Percentiles rank a stretch among this genome's conserved stretches.
Evolutionary conservation across 2,113 vertebrate species (phyloP).

Genomic region (Cercocebus atys): DNA sequence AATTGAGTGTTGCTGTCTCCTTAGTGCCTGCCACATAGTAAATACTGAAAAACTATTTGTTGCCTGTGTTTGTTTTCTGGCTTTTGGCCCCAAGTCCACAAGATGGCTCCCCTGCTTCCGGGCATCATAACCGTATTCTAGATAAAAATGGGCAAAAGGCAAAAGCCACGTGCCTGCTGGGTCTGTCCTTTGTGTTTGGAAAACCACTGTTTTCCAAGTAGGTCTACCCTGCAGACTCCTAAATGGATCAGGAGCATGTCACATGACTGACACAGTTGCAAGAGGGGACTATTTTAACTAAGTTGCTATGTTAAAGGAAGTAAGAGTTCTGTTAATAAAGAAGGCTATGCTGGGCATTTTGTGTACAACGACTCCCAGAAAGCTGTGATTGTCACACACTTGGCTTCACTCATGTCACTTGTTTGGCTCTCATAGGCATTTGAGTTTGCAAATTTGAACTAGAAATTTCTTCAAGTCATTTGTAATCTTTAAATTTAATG

Average conservation of each 20-base stretch:
- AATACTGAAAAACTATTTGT: background rate
- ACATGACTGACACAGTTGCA: background rate
- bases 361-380: background rate
- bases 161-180: background rate
- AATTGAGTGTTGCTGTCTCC: background rate
- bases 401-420: background rate
- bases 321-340: background rate
- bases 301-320: background rate
- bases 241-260: background rate
- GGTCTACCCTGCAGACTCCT: background rate
- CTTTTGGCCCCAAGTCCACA: background rate
- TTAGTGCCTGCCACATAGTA: background rate
- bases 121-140: background rate
- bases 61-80: background rate
- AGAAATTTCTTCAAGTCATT: background rate
- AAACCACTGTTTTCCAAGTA: background rate
- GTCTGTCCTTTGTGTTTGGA: background rate
- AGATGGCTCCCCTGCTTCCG: background rate
- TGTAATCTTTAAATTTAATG: background rate
- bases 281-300: background rate
- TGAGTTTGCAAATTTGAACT: background rate
- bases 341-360: background rate
- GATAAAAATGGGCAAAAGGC: background rate
- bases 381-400: background rate
- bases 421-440: background rate